These are phyloP conservation scores for Megathymus violae DNA, from an alignment of 1,140 invertebrate genomes.

Conservation along the genomic window DNA sequence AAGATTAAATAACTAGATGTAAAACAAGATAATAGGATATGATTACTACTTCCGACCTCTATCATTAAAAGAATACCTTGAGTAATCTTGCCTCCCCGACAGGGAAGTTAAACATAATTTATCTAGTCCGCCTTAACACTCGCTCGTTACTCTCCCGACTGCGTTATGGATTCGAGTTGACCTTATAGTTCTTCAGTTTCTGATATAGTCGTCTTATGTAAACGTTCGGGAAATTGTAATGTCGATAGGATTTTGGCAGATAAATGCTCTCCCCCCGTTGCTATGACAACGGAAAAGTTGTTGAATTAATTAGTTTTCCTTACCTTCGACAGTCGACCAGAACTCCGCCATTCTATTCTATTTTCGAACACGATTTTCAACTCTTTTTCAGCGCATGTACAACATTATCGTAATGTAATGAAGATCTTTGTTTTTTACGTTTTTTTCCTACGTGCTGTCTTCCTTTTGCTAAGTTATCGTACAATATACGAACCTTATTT, in stretches of 20 bases:
- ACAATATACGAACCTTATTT: background rate
- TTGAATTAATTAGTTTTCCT: slow-evolving; percentile 64
- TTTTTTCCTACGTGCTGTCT: background rate
- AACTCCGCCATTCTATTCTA: background rate
- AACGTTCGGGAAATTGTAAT: slow-evolving; percentile 71
- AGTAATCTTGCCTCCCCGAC: background rate
- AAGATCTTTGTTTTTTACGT: background rate
- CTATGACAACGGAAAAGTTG: slow-evolving; percentile 54
- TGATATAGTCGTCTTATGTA: slow-evolving; percentile 53
- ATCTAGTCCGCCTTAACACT: slow-evolving; percentile 26
- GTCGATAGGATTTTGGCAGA: slow-evolving; percentile 48
- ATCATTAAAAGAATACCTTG: background rate
- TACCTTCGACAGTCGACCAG: slow-evolving; percentile 27
- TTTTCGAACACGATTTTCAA: slow-evolving; percentile 3
- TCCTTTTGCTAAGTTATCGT: background rate
- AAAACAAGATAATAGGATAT: too few relatives aligned
- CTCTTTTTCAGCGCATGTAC: background rate
- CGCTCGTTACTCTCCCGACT: slow-evolving; percentile 5
- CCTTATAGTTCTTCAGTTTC: slow-evolving; percentile 56
- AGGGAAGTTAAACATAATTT: slow-evolving; percentile 27
- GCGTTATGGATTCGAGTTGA: slow-evolving; percentile 1
- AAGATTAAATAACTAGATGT: too few relatives aligned
- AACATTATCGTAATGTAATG: background rate
- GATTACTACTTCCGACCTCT: background rate
- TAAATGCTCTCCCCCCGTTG: slow-evolving; percentile 53